These are phyloP conservation scores for Rhizoglyphus robini DNA, from an alignment of 1,140 invertebrate genomes.

Conservation along the genomic window DNA sequence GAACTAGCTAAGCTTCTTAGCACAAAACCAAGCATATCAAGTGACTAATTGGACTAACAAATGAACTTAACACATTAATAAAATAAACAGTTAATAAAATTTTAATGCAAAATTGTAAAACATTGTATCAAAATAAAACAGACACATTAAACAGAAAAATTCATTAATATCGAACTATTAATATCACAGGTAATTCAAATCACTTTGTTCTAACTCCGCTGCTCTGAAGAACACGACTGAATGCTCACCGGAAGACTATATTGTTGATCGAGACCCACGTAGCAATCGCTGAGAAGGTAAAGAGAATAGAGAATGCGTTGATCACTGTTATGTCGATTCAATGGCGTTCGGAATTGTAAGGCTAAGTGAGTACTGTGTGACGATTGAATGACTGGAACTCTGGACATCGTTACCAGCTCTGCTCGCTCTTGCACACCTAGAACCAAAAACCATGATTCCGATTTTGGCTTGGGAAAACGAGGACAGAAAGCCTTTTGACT, in stretches of 20 bases:
- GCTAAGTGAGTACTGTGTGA: conserved; percentile 35
- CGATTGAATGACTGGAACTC: conserved; percentile 41
- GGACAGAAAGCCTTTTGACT: conserved; percentile 52
- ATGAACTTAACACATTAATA: no score
- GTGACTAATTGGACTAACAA: no score
- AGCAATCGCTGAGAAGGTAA: conserved; percentile 83
- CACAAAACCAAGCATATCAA: no score
- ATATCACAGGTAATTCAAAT: background rate
- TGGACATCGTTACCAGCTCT: conserved; percentile 76
- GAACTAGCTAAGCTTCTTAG: no score
- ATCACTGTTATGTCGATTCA: conserved; percentile 34
- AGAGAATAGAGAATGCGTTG: conserved; percentile 53
- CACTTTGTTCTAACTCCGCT: background rate
- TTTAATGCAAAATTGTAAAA: no score
- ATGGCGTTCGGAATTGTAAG: conserved; percentile 51
- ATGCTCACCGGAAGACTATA: conserved; percentile 42
- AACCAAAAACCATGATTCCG: conserved; percentile 86
- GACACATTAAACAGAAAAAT: no score
- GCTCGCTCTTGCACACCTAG: conserved; percentile 52
- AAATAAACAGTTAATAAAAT: no score
- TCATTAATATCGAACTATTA: no score
- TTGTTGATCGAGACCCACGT: conserved; percentile 89
- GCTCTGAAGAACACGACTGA: background rate
- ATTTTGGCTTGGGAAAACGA: conserved; percentile 77
- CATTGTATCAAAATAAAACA: no score